phyloP scores from a whole-genome alignment of 1,140 invertebrate species.

The Anastrepha ludens region DNA sequence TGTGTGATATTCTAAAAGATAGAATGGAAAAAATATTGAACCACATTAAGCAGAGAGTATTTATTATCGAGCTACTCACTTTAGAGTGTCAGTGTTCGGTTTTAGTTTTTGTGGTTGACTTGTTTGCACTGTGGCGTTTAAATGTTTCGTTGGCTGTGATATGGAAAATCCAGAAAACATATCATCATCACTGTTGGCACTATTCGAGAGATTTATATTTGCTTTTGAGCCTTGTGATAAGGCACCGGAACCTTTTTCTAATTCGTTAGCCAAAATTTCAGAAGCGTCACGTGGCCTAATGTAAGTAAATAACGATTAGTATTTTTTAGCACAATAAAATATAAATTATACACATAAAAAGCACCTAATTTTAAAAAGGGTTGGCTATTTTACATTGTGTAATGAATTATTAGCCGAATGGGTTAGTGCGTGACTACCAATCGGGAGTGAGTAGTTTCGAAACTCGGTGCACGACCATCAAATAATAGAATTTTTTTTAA shows the following conservation, averaged over 20 bases:
- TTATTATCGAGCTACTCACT: constrained; percentile 1
- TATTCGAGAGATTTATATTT: constrained; percentile 58
- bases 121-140: constrained; percentile 57
- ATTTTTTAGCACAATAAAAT: not conserved
- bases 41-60: not conserved
- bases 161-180: constrained; percentile 71
- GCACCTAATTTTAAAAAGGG: no score
- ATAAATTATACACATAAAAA: no score
- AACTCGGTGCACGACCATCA: no score
- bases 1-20: constrained; percentile 69
- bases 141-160: constrained; percentile 57
- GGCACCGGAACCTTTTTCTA: constrained; percentile 60
- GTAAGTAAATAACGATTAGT: not conserved
- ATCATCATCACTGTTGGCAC: constrained; percentile 62
- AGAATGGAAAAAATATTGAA: not conserved
- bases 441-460: no score
- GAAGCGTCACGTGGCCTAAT: constrained; percentile 70
- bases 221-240: constrained; percentile 58
- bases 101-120: constrained; percentile 64
- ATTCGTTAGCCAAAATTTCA: constrained; percentile 68
- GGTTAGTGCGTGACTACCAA: no score
- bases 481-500: no score
- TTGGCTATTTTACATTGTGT: no score
- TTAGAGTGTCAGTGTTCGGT: constrained; percentile 59
- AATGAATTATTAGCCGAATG: no score